phyloP scores from a whole-genome alignment of 2,888 invertebrate genomes.

The Anaspis maculata region DNA sequence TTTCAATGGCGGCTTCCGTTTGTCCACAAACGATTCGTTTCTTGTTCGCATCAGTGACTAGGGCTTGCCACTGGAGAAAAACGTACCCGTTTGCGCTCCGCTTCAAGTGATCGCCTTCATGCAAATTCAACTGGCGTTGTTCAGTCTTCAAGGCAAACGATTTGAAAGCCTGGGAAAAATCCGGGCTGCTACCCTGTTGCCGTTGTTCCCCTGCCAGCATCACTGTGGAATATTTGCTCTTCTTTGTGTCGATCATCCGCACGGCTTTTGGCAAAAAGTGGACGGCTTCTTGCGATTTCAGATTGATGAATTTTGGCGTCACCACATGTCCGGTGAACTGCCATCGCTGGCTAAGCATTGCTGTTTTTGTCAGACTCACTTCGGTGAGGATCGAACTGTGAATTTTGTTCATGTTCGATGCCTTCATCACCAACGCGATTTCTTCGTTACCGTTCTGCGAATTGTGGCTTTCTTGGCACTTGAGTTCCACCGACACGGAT shows the following conservation, averaged over 20 bases:
- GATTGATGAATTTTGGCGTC: constrained; percentile 36
- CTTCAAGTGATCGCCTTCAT: constrained; percentile 24
- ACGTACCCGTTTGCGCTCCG: constrained; percentile 32
- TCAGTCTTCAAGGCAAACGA: constrained; percentile 44
- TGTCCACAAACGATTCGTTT: constrained; percentile 58
- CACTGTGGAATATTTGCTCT: constrained; percentile 37
- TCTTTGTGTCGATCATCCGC: constrained; percentile 27
- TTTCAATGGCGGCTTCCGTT: constrained; percentile 56
- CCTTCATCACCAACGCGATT: constrained; percentile 57
- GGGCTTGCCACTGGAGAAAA: constrained; percentile 38
- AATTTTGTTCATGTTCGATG: constrained; percentile 60
- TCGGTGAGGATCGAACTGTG: constrained; percentile 51
- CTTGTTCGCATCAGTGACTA: constrained; percentile 44
- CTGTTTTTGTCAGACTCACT: constrained; percentile 51
- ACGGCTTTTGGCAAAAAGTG: constrained; percentile 46
- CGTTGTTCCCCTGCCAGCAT: constrained; percentile 25
- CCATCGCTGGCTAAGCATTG: constrained; percentile 56
- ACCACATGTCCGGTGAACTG: constrained; percentile 37
- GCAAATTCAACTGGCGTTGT: constrained; percentile 30
- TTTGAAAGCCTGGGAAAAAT: constrained; percentile 41
- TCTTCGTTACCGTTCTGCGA: constrained; percentile 45
- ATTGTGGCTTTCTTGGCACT: constrained; percentile 43
- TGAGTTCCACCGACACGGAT: constrained; percentile 49
- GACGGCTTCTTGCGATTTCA: constrained; percentile 47
- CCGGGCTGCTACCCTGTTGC: constrained; percentile 26